Conservation (phyloP, 2,888 invertebrate species). For the Chrysotoxum bicinctum region DNA sequence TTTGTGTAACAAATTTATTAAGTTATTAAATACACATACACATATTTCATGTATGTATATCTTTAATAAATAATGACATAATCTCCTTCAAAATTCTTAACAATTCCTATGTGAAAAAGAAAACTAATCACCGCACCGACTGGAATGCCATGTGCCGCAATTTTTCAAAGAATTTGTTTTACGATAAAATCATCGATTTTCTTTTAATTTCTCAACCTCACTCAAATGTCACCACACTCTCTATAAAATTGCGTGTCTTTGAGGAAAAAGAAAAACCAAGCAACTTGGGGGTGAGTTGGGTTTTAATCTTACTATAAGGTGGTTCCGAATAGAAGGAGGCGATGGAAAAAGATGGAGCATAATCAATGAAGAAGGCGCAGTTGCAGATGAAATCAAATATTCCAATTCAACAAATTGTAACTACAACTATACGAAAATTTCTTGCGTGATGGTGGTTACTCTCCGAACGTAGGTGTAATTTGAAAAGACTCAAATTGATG, state of each 20-base stretch:
- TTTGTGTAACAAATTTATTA: too few species aligned
- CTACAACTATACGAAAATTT: conserved; percentile 25
- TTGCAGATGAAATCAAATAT: conserved; percentile 58
- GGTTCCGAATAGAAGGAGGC: background rate
- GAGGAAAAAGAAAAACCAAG: background rate
- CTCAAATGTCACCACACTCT: conserved; percentile 16
- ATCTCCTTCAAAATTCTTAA: background rate
- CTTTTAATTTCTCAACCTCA: conserved; percentile 12
- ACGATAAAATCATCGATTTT: conserved; percentile 60
- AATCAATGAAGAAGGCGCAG: conserved; percentile 65
- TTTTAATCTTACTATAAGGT: conserved; percentile 14
- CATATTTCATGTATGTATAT: background rate
- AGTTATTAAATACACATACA: background rate
- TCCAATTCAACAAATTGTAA: conserved; percentile 56
- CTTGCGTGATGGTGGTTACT: background rate
- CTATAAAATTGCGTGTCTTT: conserved; percentile 44
- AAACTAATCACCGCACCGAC: conserved; percentile 11
- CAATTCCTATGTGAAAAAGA: background rate
- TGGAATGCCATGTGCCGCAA: conserved; percentile 42
- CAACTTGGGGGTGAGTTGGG: conserved; percentile 1
- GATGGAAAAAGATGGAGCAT: conserved; percentile 21
- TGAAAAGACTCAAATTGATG: background rate
- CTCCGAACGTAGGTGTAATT: background rate
- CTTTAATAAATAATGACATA: background rate
- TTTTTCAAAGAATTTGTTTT: conserved; percentile 26